Evolutionary conservation across 2,113 vertebrate genomes (phyloP), one percentile per base, ranked within the genome.

Genomic region (Cephalopterus ornatus): DNA sequence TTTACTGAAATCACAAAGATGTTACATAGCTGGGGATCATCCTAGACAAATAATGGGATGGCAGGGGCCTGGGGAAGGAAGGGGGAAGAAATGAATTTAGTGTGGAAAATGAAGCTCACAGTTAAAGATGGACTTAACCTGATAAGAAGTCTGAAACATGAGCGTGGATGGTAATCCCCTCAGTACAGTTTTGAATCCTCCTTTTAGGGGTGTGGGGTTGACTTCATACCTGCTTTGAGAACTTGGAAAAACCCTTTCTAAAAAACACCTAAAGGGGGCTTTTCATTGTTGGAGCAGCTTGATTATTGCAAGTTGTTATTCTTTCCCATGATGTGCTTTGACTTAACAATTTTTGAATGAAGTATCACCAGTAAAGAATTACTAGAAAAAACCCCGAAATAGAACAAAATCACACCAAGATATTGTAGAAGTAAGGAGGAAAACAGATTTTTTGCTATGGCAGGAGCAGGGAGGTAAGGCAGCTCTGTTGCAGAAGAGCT

Each of bases 1-100:
- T 76, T 94, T 89, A 82, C 37, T 91, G 85, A 84, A 95, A 58
- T 32, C 41, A 86, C 33, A 71, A 96, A 93, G 28, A 56, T 90
- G 37, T 74, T 50, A 21, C 65, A 59, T 67, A 72, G 74, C 11
- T 88, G 4, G 30, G 78, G 78, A 74, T 67, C 71, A 71, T 79
- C 67, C 85, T 63, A 42, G 30, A 71, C 71, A 93, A 86, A 93
- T 89, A 96, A 72, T 27, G n/a, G 70, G 30, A 68, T 92, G 75
- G 32, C 35, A 94, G 42, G 20, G 16, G 12, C 46, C 24, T 80
- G 21, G 14, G 4, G 23, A 32, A 89, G 32, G 53, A 84, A 65
- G 20, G 26, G 6, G 6, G 7, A 55, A 77, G 70, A 80, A 91
- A 80, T 20, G 24, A 7, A 7, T 82, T 93, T 87, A 84, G n/a